Evolutionary conservation across 2,113 vertebrate genomes (phyloP).

Genomic region (Geococcyx californianus): DNA sequence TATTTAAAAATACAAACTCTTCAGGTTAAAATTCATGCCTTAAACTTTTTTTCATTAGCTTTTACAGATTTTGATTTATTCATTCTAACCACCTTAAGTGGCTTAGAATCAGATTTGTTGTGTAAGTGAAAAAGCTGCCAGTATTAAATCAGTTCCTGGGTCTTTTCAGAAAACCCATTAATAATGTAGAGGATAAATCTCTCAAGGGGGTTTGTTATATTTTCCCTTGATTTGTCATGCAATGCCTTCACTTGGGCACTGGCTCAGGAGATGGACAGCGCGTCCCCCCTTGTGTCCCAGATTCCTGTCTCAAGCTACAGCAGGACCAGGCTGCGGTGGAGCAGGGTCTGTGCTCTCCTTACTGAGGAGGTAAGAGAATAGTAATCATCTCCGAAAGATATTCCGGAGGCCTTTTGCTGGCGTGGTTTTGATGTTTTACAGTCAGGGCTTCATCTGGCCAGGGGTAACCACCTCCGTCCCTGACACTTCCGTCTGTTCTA

Average conservation of each 20-base stretch:
- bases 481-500: neutral
- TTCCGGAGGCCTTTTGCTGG: neutral
- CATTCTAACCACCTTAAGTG: neutral
- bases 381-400: neutral
- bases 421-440: neutral
- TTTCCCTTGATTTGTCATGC: neutral
- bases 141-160: neutral
- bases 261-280: neutral
- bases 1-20: neutral
- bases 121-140: neutral
- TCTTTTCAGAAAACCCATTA: neutral
- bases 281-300: neutral
- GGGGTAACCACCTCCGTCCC: neutral
- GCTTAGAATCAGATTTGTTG: neutral
- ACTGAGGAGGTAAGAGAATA: neutral
- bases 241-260: neutral
- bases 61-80: neutral
- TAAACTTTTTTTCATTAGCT: neutral
- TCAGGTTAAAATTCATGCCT: neutral
- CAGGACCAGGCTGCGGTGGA: neutral
- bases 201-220: accelerated
- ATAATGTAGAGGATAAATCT: neutral
- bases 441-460: neutral
- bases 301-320: neutral
- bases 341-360: neutral